phyloP scores from a whole-genome alignment of 2,113 vertebrate species.

The Poicephalus gulielmi region DNA sequence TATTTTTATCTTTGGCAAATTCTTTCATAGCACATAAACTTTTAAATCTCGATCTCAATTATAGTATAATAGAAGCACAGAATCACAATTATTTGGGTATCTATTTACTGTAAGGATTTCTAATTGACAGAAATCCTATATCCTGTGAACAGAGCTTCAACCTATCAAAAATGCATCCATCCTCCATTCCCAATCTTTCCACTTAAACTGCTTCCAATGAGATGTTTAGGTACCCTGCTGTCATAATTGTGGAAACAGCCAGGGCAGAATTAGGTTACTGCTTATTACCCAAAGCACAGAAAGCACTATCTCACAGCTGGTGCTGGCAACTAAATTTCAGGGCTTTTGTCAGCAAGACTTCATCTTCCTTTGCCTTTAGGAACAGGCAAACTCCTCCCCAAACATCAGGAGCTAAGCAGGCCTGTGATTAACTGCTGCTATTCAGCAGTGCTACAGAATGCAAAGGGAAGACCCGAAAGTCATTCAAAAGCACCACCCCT shows the following conservation, averaged over 20 bases:
- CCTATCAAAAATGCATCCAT: background rate
- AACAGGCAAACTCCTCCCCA: background rate
- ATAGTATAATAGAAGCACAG: background rate
- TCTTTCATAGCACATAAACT: background rate
- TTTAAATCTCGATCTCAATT: background rate
- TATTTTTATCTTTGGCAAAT: background rate
- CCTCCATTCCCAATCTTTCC: background rate
- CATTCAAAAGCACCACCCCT: background rate
- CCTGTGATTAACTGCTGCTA: slow-evolving; percentile 4
- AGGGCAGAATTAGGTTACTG: slow-evolving; percentile 13
- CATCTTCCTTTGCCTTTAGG: background rate
- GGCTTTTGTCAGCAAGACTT: slow-evolving; percentile 12
- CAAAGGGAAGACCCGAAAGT: background rate
- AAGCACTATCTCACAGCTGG: background rate
- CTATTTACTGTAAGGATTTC: background rate
- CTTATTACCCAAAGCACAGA: slow-evolving; percentile 1
- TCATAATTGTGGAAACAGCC: background rate
- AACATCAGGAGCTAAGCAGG: background rate
- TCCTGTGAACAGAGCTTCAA: background rate
- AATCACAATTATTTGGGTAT: background rate
- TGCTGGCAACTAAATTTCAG: background rate
- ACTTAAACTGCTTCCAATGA: background rate
- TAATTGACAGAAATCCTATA: background rate
- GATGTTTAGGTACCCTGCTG: background rate
- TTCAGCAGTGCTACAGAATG: background rate